Evolutionary conservation across 2,113 vertebrate genomes (phyloP), one percentile per base, ranked within the genome.

Genomic region (Agelaius tricolor): DNA sequence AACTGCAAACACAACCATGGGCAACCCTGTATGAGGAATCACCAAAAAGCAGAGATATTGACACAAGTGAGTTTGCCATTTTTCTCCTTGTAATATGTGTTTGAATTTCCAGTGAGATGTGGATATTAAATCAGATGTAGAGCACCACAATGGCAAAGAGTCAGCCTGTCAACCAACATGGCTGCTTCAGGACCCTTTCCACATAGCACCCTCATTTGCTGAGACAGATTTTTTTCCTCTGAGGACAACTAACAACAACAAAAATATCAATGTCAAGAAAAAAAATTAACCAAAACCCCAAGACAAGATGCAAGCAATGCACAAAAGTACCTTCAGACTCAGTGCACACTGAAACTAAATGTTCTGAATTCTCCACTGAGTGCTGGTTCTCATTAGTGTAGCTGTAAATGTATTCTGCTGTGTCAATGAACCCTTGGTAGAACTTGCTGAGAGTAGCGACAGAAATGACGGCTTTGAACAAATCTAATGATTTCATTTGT

Each of bases 381-480:
- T 28, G 41, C 59, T 59, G 26, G 20, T 24, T 87, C 16, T 81
- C 65, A 43, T 41, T 35, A 71, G 43, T 12, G 6, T 13, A 77
- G 43, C 39, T 81, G 69, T 67, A 91, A 58, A 23, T 27, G 33
- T 51, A 21, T 27, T 37, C 52, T 63, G 44, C 27, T 61, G 7
- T 84, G 57, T 35, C 69, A 75, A 24, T 13, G 55, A 92, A 72
- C 41, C 67, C 78, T 84, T 88, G 63, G 57, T 89, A 63, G 74
- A 83, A 85, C 87, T 90, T 96, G 20, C 35, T 94, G 89, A 73
- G 55, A 85, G 39, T 18, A 74, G 58, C 1, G 22, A 63, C 37
- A 72, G 62, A 87, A 47, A 35, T 30, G 61, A 89, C 79, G 37
- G 54, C 24, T 93, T 80, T 81, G 85, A 94, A 95, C 39, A 93